Conservation (phyloP, 2,797 vertebrate genomes). For the Melanotaenia pygmaea region DNA sequence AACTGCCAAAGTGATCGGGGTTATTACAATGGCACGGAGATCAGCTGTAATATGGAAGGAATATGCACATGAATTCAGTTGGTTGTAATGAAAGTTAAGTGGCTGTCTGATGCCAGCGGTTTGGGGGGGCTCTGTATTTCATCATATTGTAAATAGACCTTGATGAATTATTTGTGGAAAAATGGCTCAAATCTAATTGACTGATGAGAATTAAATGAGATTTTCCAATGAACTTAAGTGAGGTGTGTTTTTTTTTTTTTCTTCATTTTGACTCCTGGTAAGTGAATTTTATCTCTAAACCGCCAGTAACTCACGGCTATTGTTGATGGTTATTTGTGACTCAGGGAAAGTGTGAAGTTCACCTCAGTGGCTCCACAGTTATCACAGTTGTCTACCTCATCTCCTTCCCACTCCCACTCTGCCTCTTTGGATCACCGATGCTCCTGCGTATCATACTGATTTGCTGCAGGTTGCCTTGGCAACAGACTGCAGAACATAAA, state of each 20-base stretch:
- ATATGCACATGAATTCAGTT: not conserved
- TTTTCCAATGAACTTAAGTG: conserved; percentile 20
- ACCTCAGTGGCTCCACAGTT: not conserved
- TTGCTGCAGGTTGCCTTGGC: conserved; percentile 78
- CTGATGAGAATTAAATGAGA: conserved; percentile 34
- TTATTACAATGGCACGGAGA: not conserved
- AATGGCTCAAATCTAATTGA: conserved; percentile 37
- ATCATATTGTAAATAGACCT: not conserved
- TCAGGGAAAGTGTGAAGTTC: not conserved
- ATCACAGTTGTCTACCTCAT: not conserved
- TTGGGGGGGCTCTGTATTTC: not conserved
- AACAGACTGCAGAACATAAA: conserved; percentile 73
- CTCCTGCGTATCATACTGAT: conserved; percentile 57
- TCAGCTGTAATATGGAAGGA: conserved; percentile 2
- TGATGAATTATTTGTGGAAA: conserved; percentile 14
- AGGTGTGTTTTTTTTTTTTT: not conserved
- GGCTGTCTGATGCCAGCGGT: not conserved
- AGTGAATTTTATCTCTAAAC: not conserved
- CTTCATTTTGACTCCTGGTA: conserved; percentile 10
- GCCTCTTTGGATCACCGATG: conserved; percentile 37
- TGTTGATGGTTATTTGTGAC: conserved; percentile 2
- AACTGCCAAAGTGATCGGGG: conserved; percentile 16
- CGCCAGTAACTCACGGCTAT: not conserved
- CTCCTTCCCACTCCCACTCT: conserved; percentile 24
- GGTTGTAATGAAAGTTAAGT: conserved; percentile 1